Evolutionary conservation across 2,113 vertebrate species (phyloP).

Genomic region (Caretta caretta): DNA sequence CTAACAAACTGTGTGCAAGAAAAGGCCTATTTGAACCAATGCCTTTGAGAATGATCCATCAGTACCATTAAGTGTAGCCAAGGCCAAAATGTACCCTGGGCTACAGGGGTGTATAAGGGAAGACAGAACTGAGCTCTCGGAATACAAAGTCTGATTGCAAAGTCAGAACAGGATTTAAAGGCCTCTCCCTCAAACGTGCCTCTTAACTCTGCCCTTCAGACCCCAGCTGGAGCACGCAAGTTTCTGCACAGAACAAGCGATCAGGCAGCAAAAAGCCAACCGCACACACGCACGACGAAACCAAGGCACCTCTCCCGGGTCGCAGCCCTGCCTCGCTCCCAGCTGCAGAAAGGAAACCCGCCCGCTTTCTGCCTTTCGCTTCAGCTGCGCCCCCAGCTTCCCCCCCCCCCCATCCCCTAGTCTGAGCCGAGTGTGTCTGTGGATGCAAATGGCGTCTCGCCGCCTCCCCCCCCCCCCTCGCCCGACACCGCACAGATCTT

Average conservation of each 20-base stretch:
- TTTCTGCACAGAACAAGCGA: slow-evolving; percentile 42
- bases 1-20: not conserved
- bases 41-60: not conserved
- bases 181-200: not conserved
- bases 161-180: slow-evolving; percentile 32
- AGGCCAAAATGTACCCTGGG: not conserved
- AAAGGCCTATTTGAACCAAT: not conserved
- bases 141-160: slow-evolving; percentile 23
- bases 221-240: not conserved
- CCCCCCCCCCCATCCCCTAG: not conserved
- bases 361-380: not conserved
- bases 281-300: not conserved
- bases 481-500: not conserved
- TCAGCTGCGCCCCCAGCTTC: slow-evolving; percentile 50
- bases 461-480: not conserved
- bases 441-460: slow-evolving; percentile 71
- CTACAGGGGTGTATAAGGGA: not conserved
- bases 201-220: not conserved
- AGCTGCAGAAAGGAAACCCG: not conserved
- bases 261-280: not conserved
- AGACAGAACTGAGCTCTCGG: not conserved
- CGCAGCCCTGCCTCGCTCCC: not conserved
- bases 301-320: not conserved
- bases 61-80: not conserved
- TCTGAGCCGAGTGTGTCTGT: slow-evolving; percentile 16